A percentile compares a stretch with the other conserved stretches of the same genome.
Conservation (phyloP, 2,113 vertebrate genomes). For the Notothenia rossii region DNA sequence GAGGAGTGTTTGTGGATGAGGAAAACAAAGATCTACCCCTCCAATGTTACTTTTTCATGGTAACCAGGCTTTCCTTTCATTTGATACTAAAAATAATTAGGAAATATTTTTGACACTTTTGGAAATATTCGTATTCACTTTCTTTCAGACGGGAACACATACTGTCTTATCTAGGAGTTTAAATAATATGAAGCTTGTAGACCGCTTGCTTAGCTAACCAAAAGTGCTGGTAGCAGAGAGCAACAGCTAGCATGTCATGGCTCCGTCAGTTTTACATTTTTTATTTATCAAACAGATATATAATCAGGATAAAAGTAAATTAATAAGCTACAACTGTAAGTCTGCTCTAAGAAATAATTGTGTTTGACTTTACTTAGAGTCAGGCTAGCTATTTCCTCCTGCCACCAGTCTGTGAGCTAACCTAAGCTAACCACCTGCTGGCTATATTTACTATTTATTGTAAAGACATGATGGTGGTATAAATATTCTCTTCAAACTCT, state of each 20-base stretch:
- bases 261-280: not conserved
- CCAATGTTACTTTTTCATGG: slow-evolving; percentile 96
- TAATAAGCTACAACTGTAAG: too few relatives aligned
- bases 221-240: not conserved
- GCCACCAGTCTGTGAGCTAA: not conserved
- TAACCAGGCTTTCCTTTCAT: slow-evolving; percentile 63
- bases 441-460: not conserved
- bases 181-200: not conserved
- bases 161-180: not conserved
- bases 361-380: not conserved
- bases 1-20: slow-evolving; percentile 96
- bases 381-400: not conserved
- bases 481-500: not conserved
- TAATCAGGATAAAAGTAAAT: too few relatives aligned
- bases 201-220: not conserved
- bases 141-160: not conserved
- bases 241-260: not conserved
- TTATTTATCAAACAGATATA: too few relatives aligned
- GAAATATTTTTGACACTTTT: not conserved
- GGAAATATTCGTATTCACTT: not conserved
- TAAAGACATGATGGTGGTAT: not conserved
- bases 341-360: not conserved
- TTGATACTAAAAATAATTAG: rapidly evolving
- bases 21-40: slow-evolving; percentile 94
- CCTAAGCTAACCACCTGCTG: not conserved